Evolutionary conservation across 2,888 invertebrate genomes (phyloP).

Genomic region (Machimus rusticus): DNA sequence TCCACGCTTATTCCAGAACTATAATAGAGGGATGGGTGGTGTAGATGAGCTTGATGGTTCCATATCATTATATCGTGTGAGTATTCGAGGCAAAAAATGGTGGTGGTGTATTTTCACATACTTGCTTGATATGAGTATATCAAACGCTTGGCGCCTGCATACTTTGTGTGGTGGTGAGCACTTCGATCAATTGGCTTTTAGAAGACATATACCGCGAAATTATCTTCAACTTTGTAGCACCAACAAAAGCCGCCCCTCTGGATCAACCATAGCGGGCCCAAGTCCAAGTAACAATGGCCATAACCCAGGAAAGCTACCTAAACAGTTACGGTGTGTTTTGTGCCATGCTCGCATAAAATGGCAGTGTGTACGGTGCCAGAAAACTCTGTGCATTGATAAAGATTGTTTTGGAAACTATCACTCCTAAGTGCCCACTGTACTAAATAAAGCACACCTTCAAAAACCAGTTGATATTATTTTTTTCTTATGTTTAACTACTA

Average conservation of each 20-base stretch:
- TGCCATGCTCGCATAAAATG: background rate
- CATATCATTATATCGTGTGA: background rate
- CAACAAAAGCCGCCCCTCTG: no score
- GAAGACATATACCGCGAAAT: no score
- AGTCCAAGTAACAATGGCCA: background rate
- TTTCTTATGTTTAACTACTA: no score
- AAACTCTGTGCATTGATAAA: background rate
- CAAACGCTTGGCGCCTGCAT: background rate
- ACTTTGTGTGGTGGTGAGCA: no score
- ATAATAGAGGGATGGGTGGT: background rate
- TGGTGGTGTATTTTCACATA: no score
- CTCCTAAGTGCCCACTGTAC: no score
- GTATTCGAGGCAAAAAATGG: no score
- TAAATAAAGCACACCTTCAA: no score
- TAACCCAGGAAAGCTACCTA: background rate
- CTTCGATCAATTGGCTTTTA: no score
- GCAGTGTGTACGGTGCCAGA: background rate
- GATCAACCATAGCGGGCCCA: background rate
- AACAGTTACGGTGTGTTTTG: background rate
- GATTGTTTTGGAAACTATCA: background rate
- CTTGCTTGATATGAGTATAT: background rate
- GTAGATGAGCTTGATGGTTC: background rate
- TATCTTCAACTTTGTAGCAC: no score
- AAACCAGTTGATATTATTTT: no score
- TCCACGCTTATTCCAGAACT: no score